Percentiles rank a stretch among this genome's conserved stretches.
phyloP scores from a whole-genome alignment of 1,140 invertebrate genomes.

The Pteromalus puparum region DNA sequence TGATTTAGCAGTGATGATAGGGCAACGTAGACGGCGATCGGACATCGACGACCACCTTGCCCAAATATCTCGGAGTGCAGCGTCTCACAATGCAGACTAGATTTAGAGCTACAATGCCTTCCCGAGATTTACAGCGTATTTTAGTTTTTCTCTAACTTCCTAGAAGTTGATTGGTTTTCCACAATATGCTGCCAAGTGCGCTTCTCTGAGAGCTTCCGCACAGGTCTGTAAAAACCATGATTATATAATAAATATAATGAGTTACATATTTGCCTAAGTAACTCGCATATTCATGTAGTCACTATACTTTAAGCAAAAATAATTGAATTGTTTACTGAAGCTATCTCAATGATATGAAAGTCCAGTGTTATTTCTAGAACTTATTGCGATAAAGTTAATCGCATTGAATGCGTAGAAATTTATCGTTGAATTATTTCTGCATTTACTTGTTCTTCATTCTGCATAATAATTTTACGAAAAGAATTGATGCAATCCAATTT shows the following conservation, averaged over 20 bases:
- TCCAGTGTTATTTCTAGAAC: too few relatives aligned
- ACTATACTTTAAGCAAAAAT: slow-evolving; percentile 12
- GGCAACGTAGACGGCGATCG: slow-evolving; percentile 52
- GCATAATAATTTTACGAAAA: too few relatives aligned
- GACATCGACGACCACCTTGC: slow-evolving; percentile 22
- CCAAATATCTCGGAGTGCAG: slow-evolving; percentile 51
- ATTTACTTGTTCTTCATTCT: too few relatives aligned
- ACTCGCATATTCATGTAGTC: neutral
- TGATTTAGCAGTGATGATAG: slow-evolving; percentile 24
- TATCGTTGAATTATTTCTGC: too few relatives aligned
- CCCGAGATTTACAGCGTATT: slow-evolving; percentile 54
- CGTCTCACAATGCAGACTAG: slow-evolving; percentile 62
- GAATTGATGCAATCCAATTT: too few relatives aligned
- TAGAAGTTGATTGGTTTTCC: slow-evolving; percentile 99
- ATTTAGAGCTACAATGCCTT: slow-evolving; percentile 63
- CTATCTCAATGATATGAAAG: too few relatives aligned
- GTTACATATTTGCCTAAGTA: too few relatives aligned
- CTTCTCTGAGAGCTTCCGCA: slow-evolving; percentile 97
- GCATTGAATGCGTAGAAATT: too few relatives aligned
- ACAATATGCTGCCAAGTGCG: slow-evolving; percentile 95
- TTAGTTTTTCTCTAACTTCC: slow-evolving; percentile 56
- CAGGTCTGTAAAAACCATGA: slow-evolving; percentile 86
- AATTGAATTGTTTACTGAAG: slow-evolving; percentile 40
- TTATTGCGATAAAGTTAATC: too few relatives aligned
- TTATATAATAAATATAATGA: neutral